phyloP scores from a whole-genome alignment of 1,140 invertebrate genomes.

The Brachionus paranguensis region DNA sequence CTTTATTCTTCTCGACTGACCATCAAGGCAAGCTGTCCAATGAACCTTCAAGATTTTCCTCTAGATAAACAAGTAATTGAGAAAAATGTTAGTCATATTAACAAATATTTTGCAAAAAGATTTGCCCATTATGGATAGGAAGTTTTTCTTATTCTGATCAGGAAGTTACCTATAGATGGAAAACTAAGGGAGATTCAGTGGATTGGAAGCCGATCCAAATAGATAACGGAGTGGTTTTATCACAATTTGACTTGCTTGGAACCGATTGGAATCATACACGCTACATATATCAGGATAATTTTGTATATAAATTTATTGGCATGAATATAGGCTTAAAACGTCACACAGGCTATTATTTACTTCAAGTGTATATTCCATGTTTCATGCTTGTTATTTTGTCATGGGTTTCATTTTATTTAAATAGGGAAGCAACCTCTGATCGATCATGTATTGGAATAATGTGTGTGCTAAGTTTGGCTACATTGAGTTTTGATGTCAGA shows the following conservation, averaged over 20 bases:
- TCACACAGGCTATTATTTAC: constrained; percentile 53
- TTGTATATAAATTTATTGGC: constrained; percentile 27
- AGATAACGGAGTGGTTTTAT: constrained; percentile 46
- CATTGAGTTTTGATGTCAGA: constrained; percentile 66
- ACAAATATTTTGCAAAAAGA: constrained; percentile 3
- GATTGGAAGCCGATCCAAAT: constrained; percentile 36
- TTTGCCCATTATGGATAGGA: constrained; percentile 54
- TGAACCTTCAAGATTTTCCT: constrained; percentile 76
- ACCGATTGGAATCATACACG: constrained; percentile 35
- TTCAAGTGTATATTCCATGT: constrained; percentile 54
- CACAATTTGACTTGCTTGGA: constrained; percentile 55
- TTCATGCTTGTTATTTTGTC: constrained; percentile 52
- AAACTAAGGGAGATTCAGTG: constrained; percentile 31
- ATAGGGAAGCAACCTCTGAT: constrained; percentile 84
- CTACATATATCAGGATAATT: constrained; percentile 43
- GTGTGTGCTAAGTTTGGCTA: constrained; percentile 43
- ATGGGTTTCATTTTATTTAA: constrained; percentile 62
- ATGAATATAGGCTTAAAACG: constrained; percentile 45
- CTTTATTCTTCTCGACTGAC: constrained; percentile 54
- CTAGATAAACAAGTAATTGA: constrained; percentile 51
- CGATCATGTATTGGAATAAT: constrained; percentile 55
- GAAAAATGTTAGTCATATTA: not conserved
- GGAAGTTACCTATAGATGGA: constrained; percentile 54
- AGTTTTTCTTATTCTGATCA: constrained; percentile 54
- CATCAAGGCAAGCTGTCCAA: constrained; percentile 84